These are phyloP conservation scores for Leucopsar rothschildi DNA, from an alignment of 2,113 vertebrate species.

Conservation along the genomic window DNA sequence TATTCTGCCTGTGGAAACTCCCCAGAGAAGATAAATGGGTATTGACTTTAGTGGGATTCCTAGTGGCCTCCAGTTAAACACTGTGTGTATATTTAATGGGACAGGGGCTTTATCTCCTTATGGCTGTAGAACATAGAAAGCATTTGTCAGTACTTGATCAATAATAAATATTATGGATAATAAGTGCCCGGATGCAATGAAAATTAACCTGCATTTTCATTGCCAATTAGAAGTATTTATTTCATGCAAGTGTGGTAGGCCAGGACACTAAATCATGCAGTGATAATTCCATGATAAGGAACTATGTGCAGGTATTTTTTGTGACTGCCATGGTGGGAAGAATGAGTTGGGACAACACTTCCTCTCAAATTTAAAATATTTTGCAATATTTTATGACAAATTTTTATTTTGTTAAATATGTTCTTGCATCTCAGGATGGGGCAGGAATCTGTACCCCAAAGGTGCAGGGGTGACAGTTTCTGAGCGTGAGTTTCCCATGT, in stretches of 20 bases:
- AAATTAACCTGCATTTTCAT: neutral
- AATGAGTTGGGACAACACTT: neutral
- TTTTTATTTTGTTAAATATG: neutral
- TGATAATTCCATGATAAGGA: neutral
- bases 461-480: neutral
- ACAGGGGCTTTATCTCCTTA: neutral
- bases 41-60: neutral
- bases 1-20: neutral
- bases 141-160: constrained; percentile 15
- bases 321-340: neutral
- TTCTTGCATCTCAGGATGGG: neutral
- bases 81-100: neutral
- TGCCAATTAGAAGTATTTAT: neutral
- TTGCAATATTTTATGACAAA: neutral
- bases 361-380: neutral
- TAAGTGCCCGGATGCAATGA: neutral
- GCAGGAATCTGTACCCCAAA: neutral
- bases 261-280: neutral
- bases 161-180: constrained; percentile 27
- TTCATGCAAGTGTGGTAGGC: neutral
- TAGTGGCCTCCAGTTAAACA: neutral
- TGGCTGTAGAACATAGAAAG: neutral
- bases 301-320: neutral
- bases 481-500: neutral
- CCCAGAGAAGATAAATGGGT: neutral